Evolutionary conservation across 1,140 invertebrate species (phyloP).

Genomic region (Muscidifurax raptorellus): DNA sequence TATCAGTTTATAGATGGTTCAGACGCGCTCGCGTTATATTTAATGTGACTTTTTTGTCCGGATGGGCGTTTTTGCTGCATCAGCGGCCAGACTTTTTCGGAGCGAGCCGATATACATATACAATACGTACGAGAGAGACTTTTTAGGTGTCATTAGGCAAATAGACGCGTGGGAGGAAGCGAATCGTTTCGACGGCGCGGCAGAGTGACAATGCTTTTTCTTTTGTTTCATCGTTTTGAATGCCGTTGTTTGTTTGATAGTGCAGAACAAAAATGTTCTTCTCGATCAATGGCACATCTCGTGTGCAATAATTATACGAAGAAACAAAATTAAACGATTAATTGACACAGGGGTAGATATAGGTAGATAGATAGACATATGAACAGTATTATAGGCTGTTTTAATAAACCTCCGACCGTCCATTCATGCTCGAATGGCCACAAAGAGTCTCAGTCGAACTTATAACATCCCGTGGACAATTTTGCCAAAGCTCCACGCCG

Average conservation of each 20-base stretch:
- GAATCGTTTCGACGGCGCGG: not conserved
- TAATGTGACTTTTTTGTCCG: slow-evolving; percentile 24
- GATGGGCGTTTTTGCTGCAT: slow-evolving; percentile 3
- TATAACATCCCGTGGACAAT: not conserved
- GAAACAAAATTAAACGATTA: no score
- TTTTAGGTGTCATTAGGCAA: slow-evolving; percentile 36
- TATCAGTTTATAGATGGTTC: not conserved
- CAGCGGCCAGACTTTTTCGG: not conserved
- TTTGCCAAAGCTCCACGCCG: not conserved
- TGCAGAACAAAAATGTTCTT: no score
- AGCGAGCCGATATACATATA: no score
- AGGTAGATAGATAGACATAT: no score
- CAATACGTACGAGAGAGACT: not conserved
- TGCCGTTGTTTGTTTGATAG: no score
- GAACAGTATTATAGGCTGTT: no score
- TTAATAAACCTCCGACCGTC: not conserved
- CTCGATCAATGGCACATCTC: no score
- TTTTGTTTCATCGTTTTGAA: no score
- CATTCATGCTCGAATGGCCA: not conserved
- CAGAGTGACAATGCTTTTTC: not conserved
- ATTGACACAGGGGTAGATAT: no score
- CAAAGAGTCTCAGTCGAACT: not conserved
- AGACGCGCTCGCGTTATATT: slow-evolving; percentile 7
- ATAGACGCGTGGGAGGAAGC: not conserved
- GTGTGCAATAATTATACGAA: no score